Evolutionary conservation across 2,888 invertebrate species (phyloP).

Genomic region (Drosophila tripunctata): DNA sequence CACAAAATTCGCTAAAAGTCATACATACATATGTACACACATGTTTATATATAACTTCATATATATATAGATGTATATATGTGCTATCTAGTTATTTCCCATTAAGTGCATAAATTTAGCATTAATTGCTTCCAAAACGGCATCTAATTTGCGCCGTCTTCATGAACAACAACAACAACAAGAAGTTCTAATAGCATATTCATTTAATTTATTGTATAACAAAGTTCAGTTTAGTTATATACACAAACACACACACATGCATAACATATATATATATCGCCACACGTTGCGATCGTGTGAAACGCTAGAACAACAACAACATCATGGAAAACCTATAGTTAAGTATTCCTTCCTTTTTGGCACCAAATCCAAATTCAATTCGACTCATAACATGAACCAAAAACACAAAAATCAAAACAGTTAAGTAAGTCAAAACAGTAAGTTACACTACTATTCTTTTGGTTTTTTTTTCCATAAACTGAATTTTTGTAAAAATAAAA

Average conservation of each 20-base stretch:
- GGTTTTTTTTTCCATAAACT: constrained; percentile 8
- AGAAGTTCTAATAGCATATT: constrained; percentile 20
- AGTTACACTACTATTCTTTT: background rate
- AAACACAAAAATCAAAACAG: background rate
- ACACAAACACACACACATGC: background rate
- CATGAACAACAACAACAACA: constrained; percentile 4
- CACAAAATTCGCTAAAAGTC: constrained; percentile 61
- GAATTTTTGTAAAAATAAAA: constrained; percentile 28
- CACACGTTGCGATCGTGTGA: constrained; percentile 17
- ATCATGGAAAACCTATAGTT: constrained; percentile 4
- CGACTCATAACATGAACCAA: constrained; percentile 5
- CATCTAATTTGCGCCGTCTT: background rate
- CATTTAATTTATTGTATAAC: constrained; percentile 28
- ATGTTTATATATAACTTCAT: constrained; percentile 15
- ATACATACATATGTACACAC: constrained; percentile 34
- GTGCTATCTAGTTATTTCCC: constrained; percentile 3
- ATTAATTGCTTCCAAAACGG: constrained; percentile 13
- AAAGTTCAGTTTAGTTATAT: constrained; percentile 12
- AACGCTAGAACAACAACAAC: background rate
- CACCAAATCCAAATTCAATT: constrained; percentile 9
- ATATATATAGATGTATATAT: constrained; percentile 23
- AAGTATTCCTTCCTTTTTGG: constrained; percentile 1
- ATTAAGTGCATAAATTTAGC: constrained; percentile 21
- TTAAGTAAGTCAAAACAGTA: too few species aligned
- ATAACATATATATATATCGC: background rate